A percentile compares a stretch with the other conserved stretches of the same genome.
These are phyloP conservation scores for Rapana venosa DNA, from an alignment of 2,888 invertebrate species.

Conservation along the genomic window DNA sequence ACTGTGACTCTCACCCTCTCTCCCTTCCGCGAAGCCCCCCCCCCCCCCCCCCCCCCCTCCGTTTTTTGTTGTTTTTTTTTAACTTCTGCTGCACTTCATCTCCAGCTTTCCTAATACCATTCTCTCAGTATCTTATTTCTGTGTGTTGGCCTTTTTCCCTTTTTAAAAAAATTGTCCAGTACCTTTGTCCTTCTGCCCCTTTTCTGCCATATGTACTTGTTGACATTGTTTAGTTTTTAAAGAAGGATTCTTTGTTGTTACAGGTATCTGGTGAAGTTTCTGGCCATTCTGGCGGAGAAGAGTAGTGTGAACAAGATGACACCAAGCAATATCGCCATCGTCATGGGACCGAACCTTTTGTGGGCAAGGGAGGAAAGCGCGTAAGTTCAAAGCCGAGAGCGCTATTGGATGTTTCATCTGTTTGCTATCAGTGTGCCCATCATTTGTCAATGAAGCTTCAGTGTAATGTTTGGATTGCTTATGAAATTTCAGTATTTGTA, in stretches of 20 bases:
- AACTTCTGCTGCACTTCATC: neutral
- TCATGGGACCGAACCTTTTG: conserved; percentile 95
- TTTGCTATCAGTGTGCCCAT: neutral
- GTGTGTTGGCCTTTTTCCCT: neutral
- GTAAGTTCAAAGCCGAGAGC: conserved; percentile 2
- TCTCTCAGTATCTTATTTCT: neutral
- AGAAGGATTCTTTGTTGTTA: conserved; percentile 51
- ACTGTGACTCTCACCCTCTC: neutral
- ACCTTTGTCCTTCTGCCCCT: neutral
- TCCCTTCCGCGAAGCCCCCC: neutral
- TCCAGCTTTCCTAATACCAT: neutral
- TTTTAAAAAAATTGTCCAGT: neutral
- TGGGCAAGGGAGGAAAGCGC: conserved; percentile 83
- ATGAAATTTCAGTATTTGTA: no score
- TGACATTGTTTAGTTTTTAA: neutral
- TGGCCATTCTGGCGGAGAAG: conserved; percentile 89
- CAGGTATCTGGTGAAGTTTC: conserved; percentile 90
- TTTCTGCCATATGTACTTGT: neutral
- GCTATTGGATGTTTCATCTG: neutral
- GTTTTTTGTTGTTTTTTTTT: neutral
- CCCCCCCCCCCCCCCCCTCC: neutral
- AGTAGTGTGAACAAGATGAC: conserved; percentile 96
- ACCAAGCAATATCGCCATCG: conserved; percentile 96
- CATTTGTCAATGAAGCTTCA: neutral
- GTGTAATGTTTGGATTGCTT: no score